Percentiles rank a stretch among this genome's conserved stretches.
Conservation (phyloP, 2,113 vertebrate genomes). For the Pollimyrus isidori region DNA sequence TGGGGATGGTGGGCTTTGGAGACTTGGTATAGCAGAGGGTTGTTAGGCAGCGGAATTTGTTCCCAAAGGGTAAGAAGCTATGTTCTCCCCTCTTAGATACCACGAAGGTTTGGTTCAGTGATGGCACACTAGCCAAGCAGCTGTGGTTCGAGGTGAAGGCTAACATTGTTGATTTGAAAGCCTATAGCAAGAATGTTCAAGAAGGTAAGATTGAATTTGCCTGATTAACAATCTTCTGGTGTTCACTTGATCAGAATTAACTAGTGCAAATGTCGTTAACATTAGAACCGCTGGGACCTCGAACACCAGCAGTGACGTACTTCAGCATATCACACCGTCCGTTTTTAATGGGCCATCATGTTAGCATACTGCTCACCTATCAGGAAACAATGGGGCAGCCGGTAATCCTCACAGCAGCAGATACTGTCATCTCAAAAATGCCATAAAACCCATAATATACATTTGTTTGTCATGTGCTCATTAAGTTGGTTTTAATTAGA, state of each 20-base stretch:
- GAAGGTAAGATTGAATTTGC: constrained; percentile 54
- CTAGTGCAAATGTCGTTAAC: background rate
- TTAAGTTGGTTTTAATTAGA: no score
- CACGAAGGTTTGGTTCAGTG: constrained; percentile 71
- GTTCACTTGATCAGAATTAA: background rate
- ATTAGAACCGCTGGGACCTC: background rate
- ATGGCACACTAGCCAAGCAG: constrained; percentile 49
- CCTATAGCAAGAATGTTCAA: constrained; percentile 65
- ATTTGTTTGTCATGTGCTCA: background rate
- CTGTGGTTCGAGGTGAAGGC: constrained; percentile 71
- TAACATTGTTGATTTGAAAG: constrained; percentile 65
- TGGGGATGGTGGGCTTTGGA: background rate
- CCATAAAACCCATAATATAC: background rate
- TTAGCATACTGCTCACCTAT: background rate
- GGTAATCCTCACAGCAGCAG: background rate
- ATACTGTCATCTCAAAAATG: background rate
- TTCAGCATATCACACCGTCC: background rate
- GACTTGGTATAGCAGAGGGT: background rate
- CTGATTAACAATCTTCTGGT: background rate
- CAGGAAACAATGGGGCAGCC: background rate
- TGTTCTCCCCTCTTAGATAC: constrained; percentile 47
- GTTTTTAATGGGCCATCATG: background rate
- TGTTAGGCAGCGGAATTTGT: background rate
- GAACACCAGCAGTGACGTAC: background rate
- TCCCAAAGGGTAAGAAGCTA: background rate